These are phyloP conservation scores for Halictus quadricinctus DNA, from an alignment of 2,888 invertebrate genomes.

Conservation along the genomic window DNA sequence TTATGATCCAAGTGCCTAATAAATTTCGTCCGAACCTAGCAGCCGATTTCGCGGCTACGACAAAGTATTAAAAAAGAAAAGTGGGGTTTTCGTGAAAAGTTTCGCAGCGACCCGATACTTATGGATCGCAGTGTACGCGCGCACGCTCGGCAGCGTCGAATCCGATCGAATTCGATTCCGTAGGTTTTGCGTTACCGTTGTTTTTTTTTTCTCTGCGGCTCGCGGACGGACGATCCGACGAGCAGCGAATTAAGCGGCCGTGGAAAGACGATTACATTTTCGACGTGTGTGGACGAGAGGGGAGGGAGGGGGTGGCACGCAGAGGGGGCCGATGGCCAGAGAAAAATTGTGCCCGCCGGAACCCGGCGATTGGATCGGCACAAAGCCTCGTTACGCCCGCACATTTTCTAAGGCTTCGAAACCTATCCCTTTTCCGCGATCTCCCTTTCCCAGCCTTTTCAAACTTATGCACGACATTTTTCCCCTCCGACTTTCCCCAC, in stretches of 20 bases:
- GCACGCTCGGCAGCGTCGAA: constrained; percentile 35
- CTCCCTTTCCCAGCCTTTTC: constrained; percentile 3
- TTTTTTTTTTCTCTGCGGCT: not conserved
- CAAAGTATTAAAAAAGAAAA: not conserved
- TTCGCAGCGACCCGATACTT: not conserved
- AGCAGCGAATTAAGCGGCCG: constrained; percentile 54
- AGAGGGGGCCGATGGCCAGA: constrained; percentile 9
- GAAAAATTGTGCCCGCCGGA: constrained; percentile 51
- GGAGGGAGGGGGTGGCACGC: not conserved
- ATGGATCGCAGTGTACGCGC: not conserved
- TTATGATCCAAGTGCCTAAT: not conserved
- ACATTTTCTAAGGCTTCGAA: constrained; percentile 53
- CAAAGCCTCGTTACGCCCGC: constrained; percentile 55
- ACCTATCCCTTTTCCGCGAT: constrained; percentile 16
- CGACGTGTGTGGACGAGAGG: constrained; percentile 37
- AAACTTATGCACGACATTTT: constrained; percentile 15
- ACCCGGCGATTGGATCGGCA: constrained; percentile 49
- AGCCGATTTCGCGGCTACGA: not conserved
- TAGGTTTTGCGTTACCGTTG: constrained; percentile 46
- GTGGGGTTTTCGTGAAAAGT: not conserved
- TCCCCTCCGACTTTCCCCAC: not conserved
- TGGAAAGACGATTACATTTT: constrained; percentile 61
- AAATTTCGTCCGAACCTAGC: not conserved
- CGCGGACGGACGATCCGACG: constrained; percentile 22
- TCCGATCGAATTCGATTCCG: constrained; percentile 59